Evolutionary conservation across 2,797 vertebrate species (phyloP).

Genomic region (Thamnophis elegans): DNA sequence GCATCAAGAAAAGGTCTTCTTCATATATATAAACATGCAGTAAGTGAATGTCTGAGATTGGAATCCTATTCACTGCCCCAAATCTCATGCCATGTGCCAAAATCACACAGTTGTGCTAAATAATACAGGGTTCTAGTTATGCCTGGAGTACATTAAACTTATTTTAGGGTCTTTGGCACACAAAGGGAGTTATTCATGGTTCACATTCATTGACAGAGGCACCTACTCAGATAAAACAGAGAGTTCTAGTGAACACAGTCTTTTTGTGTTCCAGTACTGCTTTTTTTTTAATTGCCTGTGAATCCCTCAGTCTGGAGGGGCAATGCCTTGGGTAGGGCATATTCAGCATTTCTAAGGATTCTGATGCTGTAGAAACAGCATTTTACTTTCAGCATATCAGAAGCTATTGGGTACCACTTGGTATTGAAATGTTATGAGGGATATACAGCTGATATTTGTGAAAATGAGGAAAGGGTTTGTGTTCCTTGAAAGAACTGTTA

Average conservation of each 20-base stretch:
- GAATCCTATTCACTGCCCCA: background rate
- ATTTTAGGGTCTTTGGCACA: slow-evolving; percentile 1
- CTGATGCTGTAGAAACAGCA: background rate
- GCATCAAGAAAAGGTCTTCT: background rate
- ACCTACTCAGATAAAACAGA: background rate
- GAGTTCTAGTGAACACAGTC: background rate
- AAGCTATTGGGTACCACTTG: background rate
- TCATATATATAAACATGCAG: background rate
- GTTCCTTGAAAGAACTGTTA: background rate
- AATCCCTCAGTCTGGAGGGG: background rate
- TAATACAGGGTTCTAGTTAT: background rate
- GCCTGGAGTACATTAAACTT: background rate
- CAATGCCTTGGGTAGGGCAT: background rate
- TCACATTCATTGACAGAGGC: background rate
- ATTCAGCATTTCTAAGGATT: background rate
- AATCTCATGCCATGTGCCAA: background rate
- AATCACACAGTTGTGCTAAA: background rate
- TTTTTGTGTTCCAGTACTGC: background rate
- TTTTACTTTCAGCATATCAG: background rate
- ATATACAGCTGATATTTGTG: background rate
- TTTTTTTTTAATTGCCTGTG: slow-evolving; percentile 11
- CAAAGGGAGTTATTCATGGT: background rate
- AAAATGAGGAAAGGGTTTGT: background rate
- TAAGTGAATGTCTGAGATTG: background rate
- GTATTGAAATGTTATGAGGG: background rate